Conservation (phyloP, 37 sponge, comb jelly and placozoan species). For the Haliclona indistincta region DNA sequence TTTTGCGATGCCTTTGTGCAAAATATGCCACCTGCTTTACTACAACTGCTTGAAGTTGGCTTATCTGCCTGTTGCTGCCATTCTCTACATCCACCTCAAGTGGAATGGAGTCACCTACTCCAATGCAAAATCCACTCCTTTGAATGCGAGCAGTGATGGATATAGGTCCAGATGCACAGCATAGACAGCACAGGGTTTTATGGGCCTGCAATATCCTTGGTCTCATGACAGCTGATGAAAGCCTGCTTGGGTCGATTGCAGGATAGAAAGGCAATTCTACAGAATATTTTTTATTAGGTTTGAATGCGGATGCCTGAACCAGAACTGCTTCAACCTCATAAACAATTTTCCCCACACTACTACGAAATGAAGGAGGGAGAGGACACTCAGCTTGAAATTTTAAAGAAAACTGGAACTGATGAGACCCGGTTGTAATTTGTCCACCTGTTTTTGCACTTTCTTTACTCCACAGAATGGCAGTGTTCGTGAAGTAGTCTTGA, state of each 20-base stretch:
- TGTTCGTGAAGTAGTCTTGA: slow-evolving; percentile 20
- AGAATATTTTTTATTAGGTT: slow-evolving; percentile 36
- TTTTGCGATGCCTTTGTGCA: no score
- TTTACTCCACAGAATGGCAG: slow-evolving; percentile 29
- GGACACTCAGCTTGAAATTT: neutral
- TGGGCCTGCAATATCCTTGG: slow-evolving; percentile 22
- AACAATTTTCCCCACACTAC: slow-evolving; percentile 42
- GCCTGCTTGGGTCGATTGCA: slow-evolving; percentile 47
- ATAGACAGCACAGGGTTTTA: slow-evolving; percentile 68
- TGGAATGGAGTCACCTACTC: slow-evolving; percentile 40
- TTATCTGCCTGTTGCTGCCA: slow-evolving; percentile 30
- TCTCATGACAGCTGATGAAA: slow-evolving; percentile 16
- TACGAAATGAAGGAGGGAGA: slow-evolving; percentile 21
- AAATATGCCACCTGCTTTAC: slow-evolving; percentile 12
- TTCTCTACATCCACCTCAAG: slow-evolving; percentile 44
- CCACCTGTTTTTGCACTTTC: slow-evolving; percentile 15
- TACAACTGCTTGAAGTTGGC: slow-evolving; percentile 28
- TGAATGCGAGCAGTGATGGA: slow-evolving; percentile 27
- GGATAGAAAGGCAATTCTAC: slow-evolving; percentile 26
- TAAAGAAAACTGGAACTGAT: slow-evolving; percentile 30
- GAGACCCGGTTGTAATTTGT: slow-evolving; percentile 25
- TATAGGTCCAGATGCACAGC: slow-evolving; percentile 74
- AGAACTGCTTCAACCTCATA: slow-evolving; percentile 45
- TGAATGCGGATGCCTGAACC: slow-evolving; percentile 41
- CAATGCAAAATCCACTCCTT: slow-evolving; percentile 62